Conservation (phyloP, 2,888 invertebrate species). For the Heliconius sara region DNA sequence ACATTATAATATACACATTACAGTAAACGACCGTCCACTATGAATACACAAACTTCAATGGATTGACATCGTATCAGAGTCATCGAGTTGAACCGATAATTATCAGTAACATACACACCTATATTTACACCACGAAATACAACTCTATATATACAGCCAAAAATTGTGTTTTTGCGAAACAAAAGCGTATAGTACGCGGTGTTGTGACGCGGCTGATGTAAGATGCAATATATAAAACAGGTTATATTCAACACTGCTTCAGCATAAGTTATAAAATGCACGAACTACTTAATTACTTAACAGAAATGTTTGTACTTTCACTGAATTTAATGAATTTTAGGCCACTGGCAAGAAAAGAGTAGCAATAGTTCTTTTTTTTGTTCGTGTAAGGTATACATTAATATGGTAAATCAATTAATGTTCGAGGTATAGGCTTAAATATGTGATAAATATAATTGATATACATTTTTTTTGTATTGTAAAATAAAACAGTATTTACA, state of each 20-base stretch:
- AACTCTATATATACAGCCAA: constrained; percentile 2
- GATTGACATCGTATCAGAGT: constrained; percentile 60
- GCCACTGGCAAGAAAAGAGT: not conserved
- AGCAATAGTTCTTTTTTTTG: too few relatives aligned
- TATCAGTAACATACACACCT: constrained; percentile 18
- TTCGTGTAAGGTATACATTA: too few relatives aligned
- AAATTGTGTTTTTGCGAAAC: constrained; percentile 5
- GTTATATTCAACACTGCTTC: not conserved
- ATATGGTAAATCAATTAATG: too few relatives aligned
- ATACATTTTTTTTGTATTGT: too few relatives aligned
- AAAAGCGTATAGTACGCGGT: not conserved
- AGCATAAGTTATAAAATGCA: constrained; percentile 1
- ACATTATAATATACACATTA: constrained; percentile 36
- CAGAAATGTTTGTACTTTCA: not conserved
- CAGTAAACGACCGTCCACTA: constrained; percentile 60
- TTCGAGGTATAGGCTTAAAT: too few relatives aligned
- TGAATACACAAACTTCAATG: constrained; percentile 69
- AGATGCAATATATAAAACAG: constrained; percentile 17
- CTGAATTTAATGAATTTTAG: not conserved
- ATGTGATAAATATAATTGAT: too few relatives aligned
- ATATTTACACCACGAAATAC: not conserved
- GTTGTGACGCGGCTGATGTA: constrained; percentile 1
- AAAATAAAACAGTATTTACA: too few relatives aligned
- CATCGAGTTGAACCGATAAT: constrained; percentile 56
- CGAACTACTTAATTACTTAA: constrained; percentile 3